Base-by-base conservation (phyloP, 2,797 vertebrate species). In the Muscicapa striata region DNA sequence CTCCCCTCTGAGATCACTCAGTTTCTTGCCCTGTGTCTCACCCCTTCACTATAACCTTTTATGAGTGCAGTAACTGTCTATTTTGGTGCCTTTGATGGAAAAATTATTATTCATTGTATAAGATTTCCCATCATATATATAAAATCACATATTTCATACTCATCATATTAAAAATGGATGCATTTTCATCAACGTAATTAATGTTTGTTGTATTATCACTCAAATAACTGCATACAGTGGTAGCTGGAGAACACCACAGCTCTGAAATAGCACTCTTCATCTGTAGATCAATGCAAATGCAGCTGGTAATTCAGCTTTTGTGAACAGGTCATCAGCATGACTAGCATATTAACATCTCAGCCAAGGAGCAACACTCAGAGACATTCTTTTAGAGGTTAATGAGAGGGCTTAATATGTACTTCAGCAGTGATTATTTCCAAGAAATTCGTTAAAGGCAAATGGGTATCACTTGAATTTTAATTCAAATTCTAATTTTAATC, bases 401-500 rank as follows among this genome's bases (percentile, higher is more conserved):
- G 85, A 91, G 91, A 91, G 52, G 57, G 84, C 84, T 89, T 81
- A 70, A 75, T 75, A 36, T 59, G 61, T 69, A 87, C 66, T 89
- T 87, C 72, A 94, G 70, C 27, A 61, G 73, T 67, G 83, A 93
- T 85, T 92, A 94, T 62, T 94, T 94, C 82, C 55, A 92, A 95
- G 87, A 89, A 96, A 84, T 74, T 72, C 15, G 23, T 77, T 93
- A 86, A 89, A 81, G 51, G 84, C 40, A 82, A 93, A 94, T 68
- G 36, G 68, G 34, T 55, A 82, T 88, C 66, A 66, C 83, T 91
- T 90, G 61, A 94, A 94, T 92, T 94, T 86, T 81, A 94, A 91
- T 84, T 92, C 32, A 43, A 90, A 89, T 93, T 84, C 83, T 55
- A 79, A 83, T 92, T 93, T 92, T 95, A 93, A 95, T 86, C 76